A percentile compares a stretch with the other conserved stretches of the same genome.
Evolutionary conservation across 2,888 invertebrate species (phyloP).

Genomic region (Caenorhabditis doughertyi): DNA sequence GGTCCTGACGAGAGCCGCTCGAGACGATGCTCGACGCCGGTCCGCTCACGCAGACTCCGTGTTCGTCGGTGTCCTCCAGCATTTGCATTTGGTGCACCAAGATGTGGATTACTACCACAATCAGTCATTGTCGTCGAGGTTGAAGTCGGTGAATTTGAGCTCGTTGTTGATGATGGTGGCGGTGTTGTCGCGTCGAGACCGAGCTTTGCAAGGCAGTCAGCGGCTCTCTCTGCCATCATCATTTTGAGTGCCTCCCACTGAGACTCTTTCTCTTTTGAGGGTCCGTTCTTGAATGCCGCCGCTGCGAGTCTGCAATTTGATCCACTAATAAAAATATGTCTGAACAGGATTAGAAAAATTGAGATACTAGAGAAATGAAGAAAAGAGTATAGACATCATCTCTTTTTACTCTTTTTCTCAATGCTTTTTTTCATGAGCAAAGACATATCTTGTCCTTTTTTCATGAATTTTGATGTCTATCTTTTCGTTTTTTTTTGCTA

Average conservation of each 20-base stretch:
- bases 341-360: slow-evolving; percentile 21
- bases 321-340: slow-evolving; percentile 40
- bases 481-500: slow-evolving; percentile 51
- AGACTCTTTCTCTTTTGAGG: slow-evolving; percentile 77
- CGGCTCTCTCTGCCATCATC: slow-evolving; percentile 82
- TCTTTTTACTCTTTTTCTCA: slow-evolving; percentile 8
- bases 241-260: slow-evolving; percentile 82
- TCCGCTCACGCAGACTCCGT: slow-evolving; percentile 80
- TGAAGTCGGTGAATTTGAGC: slow-evolving; percentile 55
- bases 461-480: slow-evolving; percentile 62
- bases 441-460: slow-evolving; percentile 39
- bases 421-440: slow-evolving; percentile 17
- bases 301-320: slow-evolving; percentile 67
- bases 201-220: slow-evolving; percentile 79
- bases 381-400: slow-evolving; percentile 37
- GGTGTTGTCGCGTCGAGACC: slow-evolving; percentile 67
- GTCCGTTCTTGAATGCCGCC: slow-evolving; percentile 56
- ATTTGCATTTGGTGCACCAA: slow-evolving; percentile 45
- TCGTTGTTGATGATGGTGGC: slow-evolving; percentile 45
- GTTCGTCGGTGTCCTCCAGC: slow-evolving; percentile 73
- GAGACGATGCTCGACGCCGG: slow-evolving; percentile 82
- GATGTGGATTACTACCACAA: slow-evolving; percentile 45
- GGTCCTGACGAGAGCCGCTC: slow-evolving; percentile 80
- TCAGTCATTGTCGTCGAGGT: slow-evolving; percentile 55
- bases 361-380: slow-evolving; percentile 48